These are phyloP conservation scores for Holocentrus rufus DNA, from an alignment of 2,797 vertebrate genomes.

Conservation along the genomic window DNA sequence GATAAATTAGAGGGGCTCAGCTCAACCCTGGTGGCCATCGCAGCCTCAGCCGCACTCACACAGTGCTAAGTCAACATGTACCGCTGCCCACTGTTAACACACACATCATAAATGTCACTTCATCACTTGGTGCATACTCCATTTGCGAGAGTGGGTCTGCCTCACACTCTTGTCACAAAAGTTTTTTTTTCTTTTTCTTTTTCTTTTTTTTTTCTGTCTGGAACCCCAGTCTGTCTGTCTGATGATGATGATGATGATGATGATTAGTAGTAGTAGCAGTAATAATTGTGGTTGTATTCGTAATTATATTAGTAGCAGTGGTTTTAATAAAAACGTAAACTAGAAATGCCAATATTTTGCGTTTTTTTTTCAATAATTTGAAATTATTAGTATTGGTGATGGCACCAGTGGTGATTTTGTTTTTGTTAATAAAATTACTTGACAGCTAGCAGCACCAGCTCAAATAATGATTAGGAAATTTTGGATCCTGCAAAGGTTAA, in stretches of 20 bases:
- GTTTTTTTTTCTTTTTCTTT: conserved; percentile 38
- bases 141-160: conserved; percentile 44
- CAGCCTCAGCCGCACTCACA: conserved; percentile 41
- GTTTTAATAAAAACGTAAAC: too few species aligned
- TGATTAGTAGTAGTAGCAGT: too few species aligned
- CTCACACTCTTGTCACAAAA: conserved; percentile 34
- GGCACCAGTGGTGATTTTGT: not conserved
- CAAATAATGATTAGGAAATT: not conserved
- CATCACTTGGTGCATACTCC: conserved; percentile 61
- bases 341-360: too few species aligned
- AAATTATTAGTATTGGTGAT: not conserved
- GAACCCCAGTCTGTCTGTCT: conserved; percentile 10
- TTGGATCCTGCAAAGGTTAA: conserved; percentile 9
- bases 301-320: too few species aligned
- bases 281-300: too few species aligned
- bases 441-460: not conserved
- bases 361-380: too few species aligned
- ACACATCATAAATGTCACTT: conserved; percentile 82
- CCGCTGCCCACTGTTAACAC: conserved; percentile 75
- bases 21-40: conserved; percentile 63
- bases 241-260: not conserved
- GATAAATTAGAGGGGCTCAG: conserved; percentile 60
- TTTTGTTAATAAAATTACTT: not conserved
- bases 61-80: conserved; percentile 68
- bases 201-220: conserved; percentile 52